Evolutionary conservation across 2,888 invertebrate species (phyloP).

Genomic region (Drosophila helvetica): DNA sequence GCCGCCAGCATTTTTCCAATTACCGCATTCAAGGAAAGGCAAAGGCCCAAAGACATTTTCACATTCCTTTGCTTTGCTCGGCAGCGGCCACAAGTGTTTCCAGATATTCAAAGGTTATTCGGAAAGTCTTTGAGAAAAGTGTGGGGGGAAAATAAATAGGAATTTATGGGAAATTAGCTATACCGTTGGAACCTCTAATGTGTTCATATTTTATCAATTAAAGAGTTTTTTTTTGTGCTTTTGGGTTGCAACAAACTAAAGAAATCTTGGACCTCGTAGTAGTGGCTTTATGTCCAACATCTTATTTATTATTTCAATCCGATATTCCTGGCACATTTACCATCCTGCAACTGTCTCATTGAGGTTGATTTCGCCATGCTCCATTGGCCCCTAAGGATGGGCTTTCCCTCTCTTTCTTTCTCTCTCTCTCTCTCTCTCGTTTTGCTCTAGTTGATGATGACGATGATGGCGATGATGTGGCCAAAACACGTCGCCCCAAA

Average conservation of each 20-base stretch:
- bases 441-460: constrained; percentile 21
- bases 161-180: background rate
- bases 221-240: too few species aligned
- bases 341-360: background rate
- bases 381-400: constrained; percentile 2
- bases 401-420: too few species aligned
- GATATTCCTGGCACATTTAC: background rate
- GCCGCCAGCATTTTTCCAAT: too few species aligned
- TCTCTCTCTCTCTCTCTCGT: background rate
- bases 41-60: constrained; percentile 37
- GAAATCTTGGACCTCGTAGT: too few species aligned
- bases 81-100: constrained; percentile 21
- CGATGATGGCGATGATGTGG: constrained; percentile 47
- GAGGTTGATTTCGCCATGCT: background rate
- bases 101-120: background rate
- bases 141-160: background rate
- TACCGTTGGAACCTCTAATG: too few species aligned
- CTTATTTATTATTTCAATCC: background rate
- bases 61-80: constrained; percentile 23
- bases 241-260: too few species aligned
- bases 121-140: background rate
- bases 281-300: too few species aligned
- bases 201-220: too few species aligned
- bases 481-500: constrained; percentile 58
- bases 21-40: constrained; percentile 44